Evolutionary conservation across 2,797 vertebrate genomes (phyloP).

Genomic region (Eutrigla gurnardus): DNA sequence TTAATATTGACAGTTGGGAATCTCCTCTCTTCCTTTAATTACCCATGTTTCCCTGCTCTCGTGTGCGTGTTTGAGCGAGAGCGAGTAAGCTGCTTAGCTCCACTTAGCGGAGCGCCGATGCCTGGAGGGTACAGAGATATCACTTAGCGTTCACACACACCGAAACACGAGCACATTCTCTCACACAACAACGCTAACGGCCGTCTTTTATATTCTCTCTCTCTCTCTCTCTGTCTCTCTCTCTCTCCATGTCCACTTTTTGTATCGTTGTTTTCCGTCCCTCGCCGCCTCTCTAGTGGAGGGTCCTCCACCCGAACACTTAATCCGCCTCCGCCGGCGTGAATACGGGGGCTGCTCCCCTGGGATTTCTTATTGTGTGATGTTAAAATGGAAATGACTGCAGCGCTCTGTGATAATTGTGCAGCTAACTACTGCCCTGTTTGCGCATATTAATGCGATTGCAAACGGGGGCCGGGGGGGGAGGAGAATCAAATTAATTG

Average conservation of each 20-base stretch:
- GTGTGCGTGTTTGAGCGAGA: conserved; percentile 71
- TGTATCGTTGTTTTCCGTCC: conserved; percentile 36
- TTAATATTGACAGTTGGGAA: conserved; percentile 82
- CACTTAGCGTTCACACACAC: conserved; percentile 60
- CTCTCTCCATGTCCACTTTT: conserved; percentile 8
- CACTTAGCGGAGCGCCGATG: conserved; percentile 80
- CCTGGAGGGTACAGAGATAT: conserved; percentile 81
- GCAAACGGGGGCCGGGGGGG: not conserved
- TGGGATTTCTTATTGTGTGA: conserved; percentile 72
- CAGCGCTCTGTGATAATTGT: conserved; percentile 74
- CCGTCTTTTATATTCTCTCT: conserved; percentile 42
- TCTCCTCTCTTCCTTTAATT: conserved; percentile 81
- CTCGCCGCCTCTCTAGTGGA: conserved; percentile 51
- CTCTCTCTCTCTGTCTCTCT: conserved; percentile 1
- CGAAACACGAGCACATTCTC: conserved; percentile 42
- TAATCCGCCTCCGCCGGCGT: conserved; percentile 63
- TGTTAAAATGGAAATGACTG: conserved; percentile 77
- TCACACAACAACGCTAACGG: conserved; percentile 42
- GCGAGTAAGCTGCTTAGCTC: conserved; percentile 81
- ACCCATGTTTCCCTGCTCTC: conserved; percentile 77
- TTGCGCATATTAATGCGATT: conserved; percentile 69
- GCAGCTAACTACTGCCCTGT: conserved; percentile 73
- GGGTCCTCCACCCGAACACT: conserved; percentile 68
- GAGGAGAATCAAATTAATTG: conserved; percentile 69
- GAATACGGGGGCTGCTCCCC: conserved; percentile 58